Base-by-base conservation (phyloP, 2,113 vertebrate genomes). In the Trochalopteron elliotii region DNA sequence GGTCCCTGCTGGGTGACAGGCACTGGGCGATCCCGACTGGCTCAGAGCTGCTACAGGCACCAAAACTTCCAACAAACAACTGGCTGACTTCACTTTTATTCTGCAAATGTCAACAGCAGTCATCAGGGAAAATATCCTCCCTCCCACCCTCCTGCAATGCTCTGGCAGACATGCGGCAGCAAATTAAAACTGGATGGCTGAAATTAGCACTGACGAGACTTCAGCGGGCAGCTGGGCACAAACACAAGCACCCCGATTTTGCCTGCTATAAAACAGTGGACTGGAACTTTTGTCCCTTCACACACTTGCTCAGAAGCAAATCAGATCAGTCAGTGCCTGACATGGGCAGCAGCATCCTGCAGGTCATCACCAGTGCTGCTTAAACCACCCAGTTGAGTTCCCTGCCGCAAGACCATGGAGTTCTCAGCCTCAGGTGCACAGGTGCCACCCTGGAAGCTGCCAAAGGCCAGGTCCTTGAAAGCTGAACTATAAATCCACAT, bases 101-200 rank as follows among this genome's bases (percentile, higher is more conserved):
- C 93, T 95, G 78, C 95, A 96, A 93, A 96, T 95, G 89, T 95
- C 91, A 97, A 85, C 93, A 93, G 84, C 53, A 91, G 75, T 85
- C 94, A 95, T n/a, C 3, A 2, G 90, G 82, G 63, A 95, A 95
- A 95, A 93, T 64, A 96, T 61, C 78, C 75, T 91, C 81, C 74
- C 89, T 93, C 57, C 83, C 78, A 78, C 15, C 68, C 91, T 92
- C 69, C 72, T 59, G 87, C 92, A 87, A 55, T 15, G 61, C 74
- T 81, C 90, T 91, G 56, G 85, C 70, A 93, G 92, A 84, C 65
- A 9, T 5, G 52, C 2, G 10, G 20, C 82, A 93, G 82, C 82
- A 86, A 72, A 93, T 69, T 86, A 92, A 93, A 91, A 90, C 0
- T 52, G 82, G 40, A 69, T 8, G 37, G 82, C 75, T 18, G 5